phyloP scores from a whole-genome alignment of 2,888 invertebrate species.

The Watsonalla binaria region DNA sequence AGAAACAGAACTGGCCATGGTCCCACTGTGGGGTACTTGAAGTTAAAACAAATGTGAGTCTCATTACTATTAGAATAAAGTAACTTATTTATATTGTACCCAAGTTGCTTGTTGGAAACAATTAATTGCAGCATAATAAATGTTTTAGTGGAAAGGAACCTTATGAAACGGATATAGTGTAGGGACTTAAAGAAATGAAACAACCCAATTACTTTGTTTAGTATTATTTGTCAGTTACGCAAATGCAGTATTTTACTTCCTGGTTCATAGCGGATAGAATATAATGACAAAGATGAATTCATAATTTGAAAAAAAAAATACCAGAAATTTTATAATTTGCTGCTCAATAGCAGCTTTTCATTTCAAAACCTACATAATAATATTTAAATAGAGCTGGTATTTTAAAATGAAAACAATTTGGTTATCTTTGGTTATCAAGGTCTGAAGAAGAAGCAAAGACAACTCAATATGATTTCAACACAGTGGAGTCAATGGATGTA shows the following conservation, averaged over 20 bases:
- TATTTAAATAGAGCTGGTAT: no score
- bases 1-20: conserved; percentile 90
- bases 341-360: no score
- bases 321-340: no score
- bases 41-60: conserved; percentile 78
- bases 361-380: no score
- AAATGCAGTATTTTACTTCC: neutral
- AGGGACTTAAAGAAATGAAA: no score
- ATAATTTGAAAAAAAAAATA: no score
- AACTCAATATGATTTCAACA: conserved; percentile 84
- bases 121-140: neutral
- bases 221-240: no score
- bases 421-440: conserved; percentile 33
- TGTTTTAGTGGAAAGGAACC: no score
- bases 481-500: conserved; percentile 91
- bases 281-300: no score
- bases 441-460: conserved; percentile 65
- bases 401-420: neutral
- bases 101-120: neutral
- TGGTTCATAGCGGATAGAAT: neutral
- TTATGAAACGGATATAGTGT: no score
- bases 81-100: conserved; percentile 1
- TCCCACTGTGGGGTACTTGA: conserved; percentile 85
- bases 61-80: neutral
- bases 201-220: no score